These are phyloP conservation scores for Dicranocentrus wangi DNA, from an alignment of 2,888 invertebrate genomes.

Conservation along the genomic window DNA sequence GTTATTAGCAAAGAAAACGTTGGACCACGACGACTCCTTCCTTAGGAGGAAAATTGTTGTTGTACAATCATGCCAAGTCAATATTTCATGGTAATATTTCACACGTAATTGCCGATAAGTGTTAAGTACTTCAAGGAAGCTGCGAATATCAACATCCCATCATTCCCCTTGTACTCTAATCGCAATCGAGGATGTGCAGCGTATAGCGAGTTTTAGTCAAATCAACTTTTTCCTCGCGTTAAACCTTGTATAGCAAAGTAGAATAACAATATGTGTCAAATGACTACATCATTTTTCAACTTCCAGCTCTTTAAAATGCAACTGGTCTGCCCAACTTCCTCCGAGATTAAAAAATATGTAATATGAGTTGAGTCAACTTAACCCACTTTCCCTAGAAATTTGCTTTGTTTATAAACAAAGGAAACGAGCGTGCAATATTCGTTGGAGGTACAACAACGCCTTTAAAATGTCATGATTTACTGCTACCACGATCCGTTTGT, in stretches of 20 bases:
- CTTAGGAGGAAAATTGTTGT: slow-evolving; percentile 32
- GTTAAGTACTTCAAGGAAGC: slow-evolving; percentile 43
- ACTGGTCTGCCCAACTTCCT: not conserved
- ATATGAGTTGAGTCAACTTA: slow-evolving; percentile 45
- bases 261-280: no score
- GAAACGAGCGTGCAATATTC: no score
- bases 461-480: slow-evolving; percentile 4
- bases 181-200: no score
- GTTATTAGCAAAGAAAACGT: slow-evolving; percentile 36
- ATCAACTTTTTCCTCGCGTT: slow-evolving; percentile 4
- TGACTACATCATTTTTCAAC: no score
- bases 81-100: slow-evolving; percentile 58
- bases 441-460: slow-evolving; percentile 3
- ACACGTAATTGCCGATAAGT: slow-evolving; percentile 57
- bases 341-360: not conserved
- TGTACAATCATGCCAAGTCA: slow-evolving; percentile 40
- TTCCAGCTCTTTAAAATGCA: no score
- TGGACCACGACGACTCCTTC: not conserved
- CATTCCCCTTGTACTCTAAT: not conserved
- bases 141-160: slow-evolving; percentile 2
- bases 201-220: no score
- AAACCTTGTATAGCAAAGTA: slow-evolving; percentile 16
- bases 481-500: slow-evolving; percentile 8
- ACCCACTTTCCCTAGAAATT: slow-evolving; percentile 32
- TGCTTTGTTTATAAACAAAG: slow-evolving; percentile 25